phyloP scores from a whole-genome alignment of 2,888 invertebrate genomes.

The Trachelus troglodyta region DNA sequence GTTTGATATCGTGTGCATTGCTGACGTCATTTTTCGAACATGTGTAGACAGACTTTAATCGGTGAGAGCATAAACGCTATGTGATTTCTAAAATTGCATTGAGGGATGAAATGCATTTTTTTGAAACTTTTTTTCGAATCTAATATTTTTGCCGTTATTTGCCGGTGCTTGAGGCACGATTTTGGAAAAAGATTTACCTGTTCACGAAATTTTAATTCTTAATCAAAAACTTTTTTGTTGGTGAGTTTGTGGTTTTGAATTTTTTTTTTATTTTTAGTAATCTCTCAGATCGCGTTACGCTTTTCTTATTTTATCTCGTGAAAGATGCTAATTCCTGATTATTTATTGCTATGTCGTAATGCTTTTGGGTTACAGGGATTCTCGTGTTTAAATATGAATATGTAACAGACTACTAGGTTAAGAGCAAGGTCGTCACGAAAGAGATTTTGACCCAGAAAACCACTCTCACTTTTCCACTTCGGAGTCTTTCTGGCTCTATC shows the following conservation, averaged over 20 bases:
- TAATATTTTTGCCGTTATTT: neutral
- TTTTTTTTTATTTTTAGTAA: neutral
- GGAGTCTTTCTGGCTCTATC: conserved; percentile 33
- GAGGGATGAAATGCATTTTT: neutral
- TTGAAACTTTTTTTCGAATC: neutral
- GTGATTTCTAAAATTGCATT: neutral
- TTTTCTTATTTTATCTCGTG: neutral
- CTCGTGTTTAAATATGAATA: neutral
- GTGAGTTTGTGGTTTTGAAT: neutral
- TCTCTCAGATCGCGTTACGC: neutral
- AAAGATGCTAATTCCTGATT: too few relatives aligned
- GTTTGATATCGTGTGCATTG: conserved; percentile 23
- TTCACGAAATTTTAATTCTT: too few relatives aligned
- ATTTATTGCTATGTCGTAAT: neutral
- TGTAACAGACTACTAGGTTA: neutral
- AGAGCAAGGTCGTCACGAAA: conserved; percentile 1
- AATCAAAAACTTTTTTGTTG: neutral
- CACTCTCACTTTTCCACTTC: conserved; percentile 45
- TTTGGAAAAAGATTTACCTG: neutral
- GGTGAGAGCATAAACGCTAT: too few relatives aligned
- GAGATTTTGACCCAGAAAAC: conserved; percentile 19
- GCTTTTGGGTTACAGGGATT: neutral
- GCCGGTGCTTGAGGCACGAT: neutral
- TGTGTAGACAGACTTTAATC: neutral
- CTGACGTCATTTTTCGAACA: conserved; percentile 15